These are phyloP conservation scores for Botia kubotai DNA, from an alignment of 2,797 vertebrate genomes.

Conservation along the genomic window DNA sequence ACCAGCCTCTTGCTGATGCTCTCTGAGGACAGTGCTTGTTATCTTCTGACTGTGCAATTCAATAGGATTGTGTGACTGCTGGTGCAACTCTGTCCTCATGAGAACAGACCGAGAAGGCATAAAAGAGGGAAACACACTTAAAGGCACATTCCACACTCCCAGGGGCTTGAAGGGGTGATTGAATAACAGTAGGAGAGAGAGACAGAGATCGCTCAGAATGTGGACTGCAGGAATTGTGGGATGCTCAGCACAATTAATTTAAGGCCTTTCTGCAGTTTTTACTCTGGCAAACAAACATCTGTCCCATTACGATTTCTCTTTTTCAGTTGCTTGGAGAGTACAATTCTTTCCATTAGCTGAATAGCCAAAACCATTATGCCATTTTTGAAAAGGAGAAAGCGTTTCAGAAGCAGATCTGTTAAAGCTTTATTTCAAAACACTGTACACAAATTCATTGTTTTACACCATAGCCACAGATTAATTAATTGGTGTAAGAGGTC, in stretches of 20 bases:
- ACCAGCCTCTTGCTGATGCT: slow-evolving; percentile 3
- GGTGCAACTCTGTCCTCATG: slow-evolving; percentile 11
- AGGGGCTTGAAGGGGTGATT: not conserved
- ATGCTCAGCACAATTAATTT: slow-evolving; percentile 8
- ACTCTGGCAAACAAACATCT: not conserved
- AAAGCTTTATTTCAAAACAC: not conserved
- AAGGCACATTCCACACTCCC: slow-evolving; percentile 19
- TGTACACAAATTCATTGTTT: not conserved
- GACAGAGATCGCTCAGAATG: not conserved
- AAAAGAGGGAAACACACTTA: slow-evolving; percentile 27
- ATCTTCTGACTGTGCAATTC: slow-evolving; percentile 27
- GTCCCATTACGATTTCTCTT: not conserved
- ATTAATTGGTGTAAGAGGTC: not conserved
- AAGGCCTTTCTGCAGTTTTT: not conserved
- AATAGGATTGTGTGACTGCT: slow-evolving; percentile 17
- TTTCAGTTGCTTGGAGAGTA: not conserved
- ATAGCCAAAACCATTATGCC: not conserved
- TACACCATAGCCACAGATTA: not conserved
- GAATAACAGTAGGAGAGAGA: slow-evolving; percentile 1
- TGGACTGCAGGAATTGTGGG: not conserved
- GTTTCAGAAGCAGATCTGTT: not conserved
- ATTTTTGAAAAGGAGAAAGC: not conserved
- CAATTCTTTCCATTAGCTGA: not conserved
- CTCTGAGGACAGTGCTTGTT: slow-evolving; percentile 19
- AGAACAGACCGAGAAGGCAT: slow-evolving; percentile 20